Evolutionary conservation across 2,888 invertebrate genomes (phyloP).

Genomic region (Netelia fuscicornis): DNA sequence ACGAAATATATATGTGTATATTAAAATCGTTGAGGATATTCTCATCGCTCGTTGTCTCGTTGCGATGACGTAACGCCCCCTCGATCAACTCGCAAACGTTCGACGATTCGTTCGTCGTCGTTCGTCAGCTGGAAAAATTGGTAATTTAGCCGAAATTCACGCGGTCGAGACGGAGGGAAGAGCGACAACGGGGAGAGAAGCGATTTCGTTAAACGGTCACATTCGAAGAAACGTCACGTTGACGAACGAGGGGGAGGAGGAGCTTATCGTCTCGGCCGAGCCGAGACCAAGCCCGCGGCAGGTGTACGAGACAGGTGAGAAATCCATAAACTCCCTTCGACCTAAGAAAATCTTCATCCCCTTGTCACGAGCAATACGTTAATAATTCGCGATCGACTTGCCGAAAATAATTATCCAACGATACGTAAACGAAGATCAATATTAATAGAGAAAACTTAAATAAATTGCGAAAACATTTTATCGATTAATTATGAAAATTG

Average conservation of each 20-base stretch:
- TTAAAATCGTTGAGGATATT: conserved; percentile 40
- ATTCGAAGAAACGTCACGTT: conserved; percentile 72
- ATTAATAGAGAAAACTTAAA: no score
- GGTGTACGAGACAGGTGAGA: conserved; percentile 75
- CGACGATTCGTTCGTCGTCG: conserved; percentile 17
- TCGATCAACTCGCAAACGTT: conserved; percentile 1
- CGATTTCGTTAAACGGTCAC: conserved; percentile 72
- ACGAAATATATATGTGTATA: conserved; percentile 31
- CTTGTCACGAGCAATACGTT: conserved; percentile 7
- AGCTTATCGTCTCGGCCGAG: conserved; percentile 61
- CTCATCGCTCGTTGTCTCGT: conserved; percentile 54
- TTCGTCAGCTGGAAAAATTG: conserved; percentile 3
- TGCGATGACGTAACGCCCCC: conserved; percentile 66
- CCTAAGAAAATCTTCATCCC: conserved; percentile 14
- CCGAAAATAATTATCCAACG: no score
- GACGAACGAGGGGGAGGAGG: conserved; percentile 69
- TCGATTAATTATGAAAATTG: no score
- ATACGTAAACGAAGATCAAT: no score
- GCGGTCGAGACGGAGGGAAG: conserved; percentile 28
- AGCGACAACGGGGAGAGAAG: conserved; percentile 64
- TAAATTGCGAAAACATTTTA: no score
- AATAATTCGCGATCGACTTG: background rate
- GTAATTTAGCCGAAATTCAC: no score
- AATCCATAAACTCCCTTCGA: conserved; percentile 56
- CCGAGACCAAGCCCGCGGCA: conserved; percentile 68